Evolutionary conservation across 2,888 invertebrate genomes (phyloP).

Genomic region (Acanthosepion esculentum): DNA sequence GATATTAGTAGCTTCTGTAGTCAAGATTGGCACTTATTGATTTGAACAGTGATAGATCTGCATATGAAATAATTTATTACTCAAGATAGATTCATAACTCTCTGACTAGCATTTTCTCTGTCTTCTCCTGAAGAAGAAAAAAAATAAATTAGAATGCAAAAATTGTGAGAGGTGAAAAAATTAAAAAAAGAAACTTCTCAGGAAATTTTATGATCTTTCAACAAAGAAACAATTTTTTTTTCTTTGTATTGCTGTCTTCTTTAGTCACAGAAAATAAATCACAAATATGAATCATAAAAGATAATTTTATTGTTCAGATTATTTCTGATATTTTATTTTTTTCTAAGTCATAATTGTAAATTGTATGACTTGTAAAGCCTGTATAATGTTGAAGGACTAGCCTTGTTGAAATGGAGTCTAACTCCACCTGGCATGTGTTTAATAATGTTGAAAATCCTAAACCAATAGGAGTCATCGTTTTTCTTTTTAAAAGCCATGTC

Average conservation of each 20-base stretch:
- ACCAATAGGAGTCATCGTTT: too few species aligned
- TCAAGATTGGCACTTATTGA: too few species aligned
- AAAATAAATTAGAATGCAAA: background rate
- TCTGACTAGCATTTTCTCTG: too few species aligned
- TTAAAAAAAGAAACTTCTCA: background rate
- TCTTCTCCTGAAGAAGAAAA: background rate
- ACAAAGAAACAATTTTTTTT: background rate
- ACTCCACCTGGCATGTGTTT: background rate
- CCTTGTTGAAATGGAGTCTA: background rate
- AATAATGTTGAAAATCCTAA: background rate
- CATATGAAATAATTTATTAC: too few species aligned
- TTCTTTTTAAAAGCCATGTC: too few species aligned
- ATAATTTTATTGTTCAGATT: background rate
- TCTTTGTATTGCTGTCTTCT: background rate
- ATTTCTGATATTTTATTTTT: background rate
- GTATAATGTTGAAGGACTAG: background rate
- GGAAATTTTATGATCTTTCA: background rate
- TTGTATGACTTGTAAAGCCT: background rate
- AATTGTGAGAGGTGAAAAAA: too few species aligned
- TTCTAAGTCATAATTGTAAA: background rate
- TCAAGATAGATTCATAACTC: too few species aligned
- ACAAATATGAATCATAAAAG: background rate
- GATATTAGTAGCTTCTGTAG: too few species aligned
- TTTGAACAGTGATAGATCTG: too few species aligned
- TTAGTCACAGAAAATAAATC: constrained; percentile 7